phyloP scores from a whole-genome alignment of 2,797 vertebrate genomes.

The Novumbra hubbsi region DNA sequence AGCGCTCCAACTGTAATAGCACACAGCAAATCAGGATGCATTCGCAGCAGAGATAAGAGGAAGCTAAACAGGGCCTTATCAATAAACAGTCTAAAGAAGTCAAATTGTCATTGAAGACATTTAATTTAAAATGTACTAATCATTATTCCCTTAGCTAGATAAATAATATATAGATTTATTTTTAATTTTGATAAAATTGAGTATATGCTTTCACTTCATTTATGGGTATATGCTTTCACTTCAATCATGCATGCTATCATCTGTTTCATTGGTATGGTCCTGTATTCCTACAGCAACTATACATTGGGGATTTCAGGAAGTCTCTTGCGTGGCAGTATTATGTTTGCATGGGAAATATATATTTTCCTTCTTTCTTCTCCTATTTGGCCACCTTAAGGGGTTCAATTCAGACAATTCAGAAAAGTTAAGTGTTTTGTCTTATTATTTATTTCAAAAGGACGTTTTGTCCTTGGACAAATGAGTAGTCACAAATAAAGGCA shows the following conservation, averaged over 20 bases:
- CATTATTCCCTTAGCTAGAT: neutral
- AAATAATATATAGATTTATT: neutral
- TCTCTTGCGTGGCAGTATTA: constrained; percentile 39
- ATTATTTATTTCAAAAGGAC: too few relatives aligned
- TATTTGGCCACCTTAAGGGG: neutral
- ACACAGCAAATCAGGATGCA: constrained; percentile 31
- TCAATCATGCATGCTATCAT: neutral
- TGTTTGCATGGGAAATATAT: constrained; percentile 39
- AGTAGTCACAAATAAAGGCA: too few relatives aligned
- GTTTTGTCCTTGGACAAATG: too few relatives aligned
- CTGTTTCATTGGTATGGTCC: constrained; percentile 39
- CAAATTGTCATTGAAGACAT: neutral
- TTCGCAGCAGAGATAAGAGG: constrained; percentile 14
- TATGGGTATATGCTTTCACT: neutral
- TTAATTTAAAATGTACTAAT: neutral
- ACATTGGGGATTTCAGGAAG: neutral
- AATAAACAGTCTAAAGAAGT: constrained; percentile 27
- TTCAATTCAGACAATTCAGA: neutral
- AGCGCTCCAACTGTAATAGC: constrained; percentile 27
- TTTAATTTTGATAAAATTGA: neutral
- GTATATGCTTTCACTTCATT: neutral
- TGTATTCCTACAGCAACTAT: constrained; percentile 19
- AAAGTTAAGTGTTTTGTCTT: too few relatives aligned
- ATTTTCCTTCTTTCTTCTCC: constrained; percentile 25
- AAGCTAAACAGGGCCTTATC: constrained; percentile 59